These are phyloP conservation scores for Perithous albicinctus DNA, from an alignment of 2,888 invertebrate species.

Conservation along the genomic window DNA sequence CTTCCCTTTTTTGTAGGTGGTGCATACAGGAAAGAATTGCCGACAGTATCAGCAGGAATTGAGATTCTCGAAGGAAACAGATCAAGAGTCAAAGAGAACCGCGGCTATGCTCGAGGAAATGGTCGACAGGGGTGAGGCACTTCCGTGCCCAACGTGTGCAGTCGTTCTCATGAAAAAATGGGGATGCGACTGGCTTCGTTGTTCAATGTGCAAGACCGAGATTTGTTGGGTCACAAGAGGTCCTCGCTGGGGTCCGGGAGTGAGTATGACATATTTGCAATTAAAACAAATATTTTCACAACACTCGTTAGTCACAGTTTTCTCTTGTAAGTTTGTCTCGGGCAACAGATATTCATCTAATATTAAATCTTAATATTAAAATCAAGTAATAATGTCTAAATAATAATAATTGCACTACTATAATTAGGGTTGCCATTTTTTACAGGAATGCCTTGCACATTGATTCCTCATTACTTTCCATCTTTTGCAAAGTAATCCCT, in stretches of 20 bases:
- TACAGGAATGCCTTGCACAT: no score
- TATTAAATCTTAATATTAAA: no score
- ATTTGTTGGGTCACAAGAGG: slow-evolving; percentile 97
- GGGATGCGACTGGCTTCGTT: slow-evolving; percentile 97
- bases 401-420: no score
- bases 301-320: neutral
- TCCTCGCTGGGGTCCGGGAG: slow-evolving; percentile 88
- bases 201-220: slow-evolving; percentile 96
- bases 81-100: slow-evolving; percentile 90
- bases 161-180: slow-evolving; percentile 95
- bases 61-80: slow-evolving; percentile 88
- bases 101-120: slow-evolving; percentile 92
- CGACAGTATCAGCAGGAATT: slow-evolving; percentile 91
- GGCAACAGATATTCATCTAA: no score
- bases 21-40: slow-evolving; percentile 92
- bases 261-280: slow-evolving; percentile 78
- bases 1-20: slow-evolving; percentile 86
- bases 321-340: no score
- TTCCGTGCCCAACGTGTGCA: slow-evolving; percentile 94
- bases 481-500: no score
- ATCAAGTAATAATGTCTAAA: no score
- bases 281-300: neutral
- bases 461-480: no score
- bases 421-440: no score
- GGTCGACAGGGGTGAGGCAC: slow-evolving; percentile 93